Conservation (phyloP, 2,888 invertebrate species). For the Bugula neritina region DNA sequence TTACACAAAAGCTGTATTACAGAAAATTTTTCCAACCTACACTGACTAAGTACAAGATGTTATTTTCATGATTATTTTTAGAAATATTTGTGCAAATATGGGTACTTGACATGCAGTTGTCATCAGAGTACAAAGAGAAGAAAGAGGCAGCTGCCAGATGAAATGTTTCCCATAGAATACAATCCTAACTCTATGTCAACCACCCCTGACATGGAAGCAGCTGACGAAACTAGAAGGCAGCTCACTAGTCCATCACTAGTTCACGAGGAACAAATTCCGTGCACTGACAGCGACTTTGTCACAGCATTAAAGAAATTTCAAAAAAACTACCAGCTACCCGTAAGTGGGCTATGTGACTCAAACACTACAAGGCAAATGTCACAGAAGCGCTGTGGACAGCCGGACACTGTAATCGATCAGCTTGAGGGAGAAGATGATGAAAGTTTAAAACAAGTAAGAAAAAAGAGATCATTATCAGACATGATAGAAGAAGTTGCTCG, state of each 20-base stretch:
- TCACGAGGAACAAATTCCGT: neutral
- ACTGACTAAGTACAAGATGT: too few relatives aligned
- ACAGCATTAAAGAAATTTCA: neutral
- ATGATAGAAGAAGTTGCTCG: neutral
- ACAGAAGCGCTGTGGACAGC: slow-evolving; percentile 11
- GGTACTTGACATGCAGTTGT: slow-evolving; percentile 4
- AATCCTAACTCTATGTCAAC: neutral
- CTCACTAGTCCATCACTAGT: neutral
- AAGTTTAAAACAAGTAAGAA: neutral
- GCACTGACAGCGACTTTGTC: neutral
- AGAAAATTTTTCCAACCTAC: too few relatives aligned
- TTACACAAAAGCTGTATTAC: too few relatives aligned
- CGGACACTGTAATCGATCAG: slow-evolving; percentile 13
- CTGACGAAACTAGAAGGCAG: neutral
- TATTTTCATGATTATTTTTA: too few relatives aligned
- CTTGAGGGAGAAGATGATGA: neutral
- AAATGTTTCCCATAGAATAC: neutral
- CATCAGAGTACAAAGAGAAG: neutral
- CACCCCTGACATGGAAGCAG: neutral
- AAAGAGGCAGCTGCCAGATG: neutral
- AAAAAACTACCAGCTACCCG: neutral
- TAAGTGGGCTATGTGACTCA: neutral
- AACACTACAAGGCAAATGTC: neutral
- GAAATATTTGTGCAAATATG: slow-evolving; percentile 23
- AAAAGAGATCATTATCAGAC: neutral